These are phyloP conservation scores for Calameuta idolon DNA, from an alignment of 2,888 invertebrate genomes.

Conservation along the genomic window DNA sequence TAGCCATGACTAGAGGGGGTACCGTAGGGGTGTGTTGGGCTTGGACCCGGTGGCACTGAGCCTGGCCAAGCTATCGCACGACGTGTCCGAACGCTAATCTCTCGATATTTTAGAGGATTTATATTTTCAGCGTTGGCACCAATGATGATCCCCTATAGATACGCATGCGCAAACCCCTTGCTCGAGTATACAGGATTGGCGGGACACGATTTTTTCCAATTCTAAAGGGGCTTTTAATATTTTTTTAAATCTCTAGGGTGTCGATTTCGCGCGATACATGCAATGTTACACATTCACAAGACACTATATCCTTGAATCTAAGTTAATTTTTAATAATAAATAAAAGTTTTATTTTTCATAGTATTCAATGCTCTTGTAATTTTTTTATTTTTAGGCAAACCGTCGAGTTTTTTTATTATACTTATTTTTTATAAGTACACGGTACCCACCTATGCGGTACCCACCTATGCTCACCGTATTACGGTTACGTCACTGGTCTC, in stretches of 20 bases:
- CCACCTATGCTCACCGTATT: conserved; percentile 18
- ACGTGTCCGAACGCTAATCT: conserved; percentile 63
- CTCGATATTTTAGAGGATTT: conserved; percentile 65
- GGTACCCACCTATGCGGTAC: no score
- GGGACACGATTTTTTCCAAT: background rate
- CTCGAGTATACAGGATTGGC: conserved; percentile 11
- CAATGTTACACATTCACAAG: no score
- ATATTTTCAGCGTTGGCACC: conserved; percentile 52
- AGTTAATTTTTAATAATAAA: no score
- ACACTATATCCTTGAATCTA: no score
- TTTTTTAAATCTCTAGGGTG: no score
- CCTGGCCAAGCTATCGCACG: conserved; percentile 45
- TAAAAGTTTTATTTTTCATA: no score
- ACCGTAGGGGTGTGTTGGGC: conserved; percentile 7
- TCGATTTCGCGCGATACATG: no score
- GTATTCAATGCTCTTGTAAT: no score
- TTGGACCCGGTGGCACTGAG: conserved; percentile 12
- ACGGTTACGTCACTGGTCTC: conserved; percentile 34
- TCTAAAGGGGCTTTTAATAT: no score
- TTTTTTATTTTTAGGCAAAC: no score
- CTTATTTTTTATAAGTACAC: no score
- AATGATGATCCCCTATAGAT: conserved; percentile 24
- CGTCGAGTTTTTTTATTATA: no score
- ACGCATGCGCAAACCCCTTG: conserved; percentile 13
- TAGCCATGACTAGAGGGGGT: background rate